Evolutionary conservation across 2,888 invertebrate genomes (phyloP), one percentile per base, ranked within the genome.

Genomic region (Omphaloscelis lunosa): DNA sequence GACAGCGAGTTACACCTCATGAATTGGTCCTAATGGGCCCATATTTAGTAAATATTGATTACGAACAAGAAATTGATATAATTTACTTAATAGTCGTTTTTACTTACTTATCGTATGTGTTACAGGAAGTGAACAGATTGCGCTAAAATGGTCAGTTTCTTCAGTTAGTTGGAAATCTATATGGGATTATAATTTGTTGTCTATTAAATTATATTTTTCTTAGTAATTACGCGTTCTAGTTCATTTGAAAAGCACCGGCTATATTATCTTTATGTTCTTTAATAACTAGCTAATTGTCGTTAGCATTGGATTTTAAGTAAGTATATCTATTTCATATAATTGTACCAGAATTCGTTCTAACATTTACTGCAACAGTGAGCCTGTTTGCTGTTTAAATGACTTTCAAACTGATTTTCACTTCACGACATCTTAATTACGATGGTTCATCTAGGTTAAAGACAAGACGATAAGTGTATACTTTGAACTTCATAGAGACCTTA

Each of bases 31-130:
- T 72, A 79, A 79, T 75, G 69, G n/a, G 23, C 11, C 78, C 61
- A 72, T 83, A 72, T 70, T 80, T 29, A 82, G 80, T 70, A 66
- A 78, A 80, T 77, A 80, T 83, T 80, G 75, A 78, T 80, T 75
- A 53, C 68, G 45, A 11, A 77, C 77, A 67, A 85, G 76, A 83
- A 83, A 84, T 80, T 82, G 72, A 81, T 72, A 77, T 87, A 71
- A 80, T 85, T 85, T 74, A 85, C 67, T 80, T 84, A 82, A 67
- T 75, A 51, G 63, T 56, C 1, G 1, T 27, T 41, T 34, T 81
- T 73, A 74, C 39, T 45, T 27, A 34, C 45, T 9, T 63, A 79
- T 58, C 41, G 67, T 29, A 39, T 76, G 41, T 39, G 58, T 39
- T 72, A 59, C 65, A 77, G 84, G 78, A 80, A 86, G 62, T n/a